phyloP scores from a whole-genome alignment of 2,113 vertebrate genomes.

The Myrmophylax atrothorax region DNA sequence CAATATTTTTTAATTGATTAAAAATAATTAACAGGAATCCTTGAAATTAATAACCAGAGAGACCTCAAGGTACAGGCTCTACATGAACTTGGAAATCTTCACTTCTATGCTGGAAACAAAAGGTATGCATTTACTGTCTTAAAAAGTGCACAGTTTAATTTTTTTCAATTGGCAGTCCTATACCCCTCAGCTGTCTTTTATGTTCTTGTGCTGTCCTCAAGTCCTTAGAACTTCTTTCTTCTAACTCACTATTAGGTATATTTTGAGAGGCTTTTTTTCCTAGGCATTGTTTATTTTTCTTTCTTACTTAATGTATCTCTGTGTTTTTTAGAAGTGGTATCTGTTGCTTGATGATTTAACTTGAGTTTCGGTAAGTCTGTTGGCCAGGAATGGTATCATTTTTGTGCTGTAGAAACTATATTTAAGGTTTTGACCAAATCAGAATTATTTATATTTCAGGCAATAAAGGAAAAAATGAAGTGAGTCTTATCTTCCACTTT shows the following conservation, averaged over 20 bases:
- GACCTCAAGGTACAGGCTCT: constrained; percentile 85
- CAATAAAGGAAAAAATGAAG: constrained; percentile 1
- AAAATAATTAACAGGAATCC: constrained; percentile 79
- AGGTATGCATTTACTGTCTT: constrained; percentile 72
- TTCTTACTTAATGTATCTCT: not conserved
- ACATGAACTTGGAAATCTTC: constrained; percentile 90
- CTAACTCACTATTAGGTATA: not conserved
- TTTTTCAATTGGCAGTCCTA: not conserved
- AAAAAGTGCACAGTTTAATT: not conserved
- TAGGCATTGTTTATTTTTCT: not conserved
- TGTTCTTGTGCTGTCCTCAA: not conserved
- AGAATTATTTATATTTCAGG: constrained; percentile 1
- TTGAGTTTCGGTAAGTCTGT: not conserved
- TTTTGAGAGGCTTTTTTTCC: not conserved
- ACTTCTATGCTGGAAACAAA: constrained; percentile 83
- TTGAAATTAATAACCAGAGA: constrained; percentile 77
- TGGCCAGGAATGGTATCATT: not conserved
- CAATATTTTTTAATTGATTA: constrained; percentile 12
- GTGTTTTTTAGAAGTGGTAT: not conserved
- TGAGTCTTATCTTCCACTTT: constrained; percentile 14
- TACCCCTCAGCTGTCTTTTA: not conserved
- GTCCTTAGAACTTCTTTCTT: not conserved
- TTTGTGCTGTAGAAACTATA: not conserved
- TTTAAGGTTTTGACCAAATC: constrained; percentile 22
- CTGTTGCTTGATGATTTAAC: not conserved